A percentile compares a stretch with the other conserved stretches of the same genome.
phyloP scores from a whole-genome alignment of 1,140 invertebrate genomes.

The Dinoponera quadriceps region DNA sequence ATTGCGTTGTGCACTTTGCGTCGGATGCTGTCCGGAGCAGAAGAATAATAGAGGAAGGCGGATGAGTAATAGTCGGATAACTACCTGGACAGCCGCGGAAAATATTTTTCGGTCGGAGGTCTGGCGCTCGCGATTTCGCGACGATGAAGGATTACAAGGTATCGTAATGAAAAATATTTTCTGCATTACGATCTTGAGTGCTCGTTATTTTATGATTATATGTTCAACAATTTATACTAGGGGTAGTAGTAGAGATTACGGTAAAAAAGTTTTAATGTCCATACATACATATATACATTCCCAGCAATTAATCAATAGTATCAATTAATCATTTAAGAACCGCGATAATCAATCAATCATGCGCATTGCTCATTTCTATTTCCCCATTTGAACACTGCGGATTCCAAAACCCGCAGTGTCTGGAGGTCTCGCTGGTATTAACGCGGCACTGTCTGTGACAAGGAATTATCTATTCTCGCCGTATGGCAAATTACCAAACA shows the following conservation, averaged over 20 bases:
- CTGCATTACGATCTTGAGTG: background rate
- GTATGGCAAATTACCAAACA: too few species aligned
- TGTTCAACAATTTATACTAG: background rate
- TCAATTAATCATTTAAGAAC: too few species aligned
- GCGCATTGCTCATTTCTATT: background rate
- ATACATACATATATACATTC: too few species aligned
- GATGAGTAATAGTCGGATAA: conserved; percentile 53
- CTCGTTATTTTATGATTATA: too few species aligned
- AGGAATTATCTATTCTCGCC: too few species aligned
- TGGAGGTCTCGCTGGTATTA: conserved; percentile 1
- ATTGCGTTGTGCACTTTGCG: conserved; percentile 23
- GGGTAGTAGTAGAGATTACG: too few species aligned
- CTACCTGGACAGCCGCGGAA: background rate
- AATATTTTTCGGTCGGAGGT: conserved; percentile 28
- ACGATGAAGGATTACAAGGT: background rate
- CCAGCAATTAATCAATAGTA: too few species aligned
- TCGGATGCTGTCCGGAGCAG: conserved; percentile 17
- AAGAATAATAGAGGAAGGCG: conserved; percentile 42
- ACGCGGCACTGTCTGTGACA: background rate
- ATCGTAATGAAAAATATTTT: background rate
- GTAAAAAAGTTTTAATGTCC: too few species aligned
- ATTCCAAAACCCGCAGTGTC: background rate
- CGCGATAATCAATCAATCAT: too few species aligned
- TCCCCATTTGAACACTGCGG: background rate
- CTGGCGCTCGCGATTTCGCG: background rate